A percentile compares a stretch with the other conserved stretches of the same genome.
phyloP scores from a whole-genome alignment of 2,113 vertebrate species.

The Xiphias gladius region DNA sequence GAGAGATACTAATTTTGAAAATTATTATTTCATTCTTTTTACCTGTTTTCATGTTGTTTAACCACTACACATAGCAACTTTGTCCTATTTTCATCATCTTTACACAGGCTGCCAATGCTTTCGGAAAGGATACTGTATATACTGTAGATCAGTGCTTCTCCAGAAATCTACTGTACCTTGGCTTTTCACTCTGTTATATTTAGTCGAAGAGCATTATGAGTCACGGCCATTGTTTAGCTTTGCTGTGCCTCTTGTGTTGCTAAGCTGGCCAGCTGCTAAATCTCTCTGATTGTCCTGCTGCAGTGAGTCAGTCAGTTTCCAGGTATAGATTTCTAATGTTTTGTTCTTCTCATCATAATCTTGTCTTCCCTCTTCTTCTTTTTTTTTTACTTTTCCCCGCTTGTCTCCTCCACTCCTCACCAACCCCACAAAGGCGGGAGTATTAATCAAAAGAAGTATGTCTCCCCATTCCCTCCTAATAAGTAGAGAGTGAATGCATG shows the following conservation, averaged over 20 bases:
- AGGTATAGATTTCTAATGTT: slow-evolving; percentile 69
- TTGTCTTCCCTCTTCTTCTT: slow-evolving; percentile 43
- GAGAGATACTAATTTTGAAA: background rate
- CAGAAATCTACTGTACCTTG: slow-evolving; percentile 33
- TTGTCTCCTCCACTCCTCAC: slow-evolving; percentile 48
- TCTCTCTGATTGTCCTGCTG: slow-evolving; percentile 65
- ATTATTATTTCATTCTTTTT: background rate
- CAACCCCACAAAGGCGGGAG: slow-evolving; percentile 56
- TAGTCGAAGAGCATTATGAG: slow-evolving; percentile 72
- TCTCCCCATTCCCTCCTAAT: slow-evolving; percentile 78
- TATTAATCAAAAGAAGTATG: slow-evolving; percentile 78
- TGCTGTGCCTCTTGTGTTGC: slow-evolving; percentile 54
- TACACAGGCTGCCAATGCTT: slow-evolving; percentile 6
- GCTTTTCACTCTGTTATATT: slow-evolving; percentile 66
- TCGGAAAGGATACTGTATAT: slow-evolving; percentile 39
- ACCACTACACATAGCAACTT: background rate
- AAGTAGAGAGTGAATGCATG: slow-evolving; percentile 81
- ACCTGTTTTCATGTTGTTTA: background rate
- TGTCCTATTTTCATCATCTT: slow-evolving; percentile 35
- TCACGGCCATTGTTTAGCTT: slow-evolving; percentile 72
- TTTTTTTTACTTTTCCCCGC: slow-evolving; percentile 24
- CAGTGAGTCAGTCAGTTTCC: slow-evolving; percentile 65
- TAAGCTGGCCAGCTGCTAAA: slow-evolving; percentile 72
- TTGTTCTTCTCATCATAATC: slow-evolving; percentile 59
- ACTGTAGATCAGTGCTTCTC: slow-evolving; percentile 36